Conservation (phyloP, 2,888 invertebrate species). For the Cancer borealis region DNA sequence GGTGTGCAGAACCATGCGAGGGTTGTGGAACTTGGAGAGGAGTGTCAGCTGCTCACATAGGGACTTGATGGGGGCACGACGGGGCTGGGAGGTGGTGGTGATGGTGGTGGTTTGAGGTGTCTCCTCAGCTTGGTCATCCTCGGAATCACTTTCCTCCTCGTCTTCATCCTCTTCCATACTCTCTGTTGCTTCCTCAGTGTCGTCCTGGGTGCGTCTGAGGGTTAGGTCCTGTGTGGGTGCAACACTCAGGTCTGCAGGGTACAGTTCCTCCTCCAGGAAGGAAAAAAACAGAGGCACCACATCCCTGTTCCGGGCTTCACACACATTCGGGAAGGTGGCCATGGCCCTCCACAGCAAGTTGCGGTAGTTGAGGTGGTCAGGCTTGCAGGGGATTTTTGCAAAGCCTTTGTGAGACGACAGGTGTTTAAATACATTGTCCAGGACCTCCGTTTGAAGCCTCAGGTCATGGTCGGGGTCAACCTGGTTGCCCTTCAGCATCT, state of each 20-base stretch:
- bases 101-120: background rate
- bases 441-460: background rate
- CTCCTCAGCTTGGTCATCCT: background rate
- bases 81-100: background rate
- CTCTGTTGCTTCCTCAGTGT: background rate
- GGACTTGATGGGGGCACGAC: constrained; percentile 68
- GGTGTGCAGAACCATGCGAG: constrained; percentile 58
- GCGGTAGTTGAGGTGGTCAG: constrained; percentile 72
- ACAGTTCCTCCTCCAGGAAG: constrained; percentile 86
- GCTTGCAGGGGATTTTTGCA: constrained; percentile 45
- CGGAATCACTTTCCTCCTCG: background rate
- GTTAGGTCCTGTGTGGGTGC: constrained; percentile 75
- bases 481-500: constrained; percentile 34
- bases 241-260: constrained; percentile 69
- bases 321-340: constrained; percentile 83
- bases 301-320: constrained; percentile 90
- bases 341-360: constrained; percentile 75
- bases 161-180: background rate
- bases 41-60: constrained; percentile 74
- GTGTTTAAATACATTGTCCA: constrained; percentile 44
- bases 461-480: constrained; percentile 49
- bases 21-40: constrained; percentile 73
- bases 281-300: constrained; percentile 89
- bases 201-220: background rate
- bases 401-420: constrained; percentile 66